A percentile compares a stretch with the other conserved stretches of the same genome.
phyloP scores from a whole-genome alignment of 2,888 invertebrate genomes.

The Neocrepidodera transversa region DNA sequence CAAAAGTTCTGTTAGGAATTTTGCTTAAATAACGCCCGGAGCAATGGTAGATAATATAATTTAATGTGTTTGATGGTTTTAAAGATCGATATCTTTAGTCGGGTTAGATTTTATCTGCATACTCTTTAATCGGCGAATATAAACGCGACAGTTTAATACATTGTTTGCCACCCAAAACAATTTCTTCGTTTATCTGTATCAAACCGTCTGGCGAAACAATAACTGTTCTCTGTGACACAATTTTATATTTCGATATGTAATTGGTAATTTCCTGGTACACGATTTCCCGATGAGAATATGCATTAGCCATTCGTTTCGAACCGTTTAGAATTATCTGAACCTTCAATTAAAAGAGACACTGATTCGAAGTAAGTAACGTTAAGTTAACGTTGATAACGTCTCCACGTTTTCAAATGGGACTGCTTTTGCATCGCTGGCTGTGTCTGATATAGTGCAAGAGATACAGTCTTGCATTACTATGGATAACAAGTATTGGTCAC shows the following conservation, averaged over 20 bases:
- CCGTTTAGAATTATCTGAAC: slow-evolving; percentile 22
- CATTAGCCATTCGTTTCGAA: slow-evolving; percentile 30
- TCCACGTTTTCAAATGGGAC: slow-evolving; percentile 17
- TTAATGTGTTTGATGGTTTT: neutral
- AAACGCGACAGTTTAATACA: too few relatives aligned
- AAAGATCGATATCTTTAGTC: too few relatives aligned
- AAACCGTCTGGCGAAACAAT: neutral
- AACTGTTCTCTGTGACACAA: slow-evolving; percentile 12
- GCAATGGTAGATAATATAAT: too few relatives aligned
- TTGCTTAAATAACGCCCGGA: too few relatives aligned
- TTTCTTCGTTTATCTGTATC: neutral
- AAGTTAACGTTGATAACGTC: slow-evolving; percentile 24
- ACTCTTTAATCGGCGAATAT: too few relatives aligned
- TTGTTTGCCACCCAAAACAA: too few relatives aligned
- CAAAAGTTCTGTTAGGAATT: too few relatives aligned
- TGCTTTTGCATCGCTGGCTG: too few relatives aligned
- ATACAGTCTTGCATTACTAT: neutral
- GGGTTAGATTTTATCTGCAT: too few relatives aligned
- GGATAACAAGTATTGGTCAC: too few relatives aligned
- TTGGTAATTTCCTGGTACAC: slow-evolving; percentile 23
- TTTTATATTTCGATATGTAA: slow-evolving; percentile 23
- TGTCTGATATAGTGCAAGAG: slow-evolving; percentile 10
- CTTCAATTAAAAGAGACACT: slow-evolving; percentile 25
- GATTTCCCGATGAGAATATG: slow-evolving; percentile 23
- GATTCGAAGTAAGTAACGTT: slow-evolving; percentile 23